Evolutionary conservation across 1,140 invertebrate species (phyloP).

Genomic region (Acromyrmex heyeri): DNA sequence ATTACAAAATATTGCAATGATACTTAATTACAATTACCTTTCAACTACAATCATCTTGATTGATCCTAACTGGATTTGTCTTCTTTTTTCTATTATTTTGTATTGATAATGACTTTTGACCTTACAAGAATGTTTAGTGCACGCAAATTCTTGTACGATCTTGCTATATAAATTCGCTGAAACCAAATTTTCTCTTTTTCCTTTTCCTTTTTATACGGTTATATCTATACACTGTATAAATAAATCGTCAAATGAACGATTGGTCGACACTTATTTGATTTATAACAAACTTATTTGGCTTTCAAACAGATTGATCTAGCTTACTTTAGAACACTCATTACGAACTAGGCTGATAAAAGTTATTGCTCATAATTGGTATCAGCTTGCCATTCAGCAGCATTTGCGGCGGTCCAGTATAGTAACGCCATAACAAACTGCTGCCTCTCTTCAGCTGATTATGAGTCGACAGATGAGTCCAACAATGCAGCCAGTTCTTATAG

Average conservation of each 20-base stretch:
- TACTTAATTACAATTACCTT: not conserved
- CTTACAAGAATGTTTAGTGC: conserved; percentile 2
- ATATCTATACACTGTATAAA: conserved; percentile 29
- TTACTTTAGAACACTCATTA: conserved; percentile 42
- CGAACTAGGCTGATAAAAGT: conserved; percentile 57
- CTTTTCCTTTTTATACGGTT: not conserved
- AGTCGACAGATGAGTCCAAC: conserved; percentile 91
- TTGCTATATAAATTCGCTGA: conserved; percentile 39
- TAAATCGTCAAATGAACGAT: conserved; percentile 22
- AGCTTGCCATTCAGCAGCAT: conserved; percentile 78
- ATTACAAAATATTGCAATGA: not conserved
- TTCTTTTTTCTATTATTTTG: conserved; percentile 3
- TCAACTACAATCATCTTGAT: not conserved
- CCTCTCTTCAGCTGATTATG: conserved; percentile 94
- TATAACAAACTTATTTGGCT: conserved; percentile 34
- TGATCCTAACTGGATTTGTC: not conserved
- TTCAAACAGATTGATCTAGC: not conserved
- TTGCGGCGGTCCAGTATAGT: conserved; percentile 91
- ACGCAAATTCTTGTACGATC: not conserved
- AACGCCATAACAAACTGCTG: conserved; percentile 93
- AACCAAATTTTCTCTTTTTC: not conserved
- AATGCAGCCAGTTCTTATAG: conserved; percentile 92
- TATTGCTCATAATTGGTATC: conserved; percentile 69
- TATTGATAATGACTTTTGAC: not conserved
- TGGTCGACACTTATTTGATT: conserved; percentile 24